These are phyloP conservation scores for Pogonocherus hispidulus DNA, from an alignment of 2,888 invertebrate genomes.

Conservation along the genomic window DNA sequence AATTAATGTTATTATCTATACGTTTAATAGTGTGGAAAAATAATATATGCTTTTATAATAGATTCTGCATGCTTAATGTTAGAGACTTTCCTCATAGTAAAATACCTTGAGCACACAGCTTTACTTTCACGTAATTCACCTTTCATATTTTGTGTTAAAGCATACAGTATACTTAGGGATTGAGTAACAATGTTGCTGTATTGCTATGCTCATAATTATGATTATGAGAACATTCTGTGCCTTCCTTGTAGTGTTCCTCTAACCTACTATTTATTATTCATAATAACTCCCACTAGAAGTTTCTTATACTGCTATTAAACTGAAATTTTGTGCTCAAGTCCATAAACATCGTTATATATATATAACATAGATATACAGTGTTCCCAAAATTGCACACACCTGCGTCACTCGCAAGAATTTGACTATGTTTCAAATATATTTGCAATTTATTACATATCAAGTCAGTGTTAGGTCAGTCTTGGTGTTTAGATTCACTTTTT, in stretches of 20 bases:
- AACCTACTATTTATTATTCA: slow-evolving; percentile 17
- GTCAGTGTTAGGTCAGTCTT: no score
- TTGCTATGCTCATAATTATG: not conserved
- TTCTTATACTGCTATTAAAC: slow-evolving; percentile 1
- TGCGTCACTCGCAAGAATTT: no score
- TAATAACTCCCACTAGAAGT: slow-evolving; percentile 7
- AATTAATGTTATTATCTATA: no score
- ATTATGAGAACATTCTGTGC: not conserved
- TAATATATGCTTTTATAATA: not conserved
- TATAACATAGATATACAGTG: no score
- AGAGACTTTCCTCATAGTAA: not conserved
- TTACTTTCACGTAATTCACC: not conserved
- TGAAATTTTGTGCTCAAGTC: not conserved
- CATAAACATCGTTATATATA: not conserved
- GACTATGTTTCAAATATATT: no score
- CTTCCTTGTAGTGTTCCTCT: slow-evolving; percentile 7
- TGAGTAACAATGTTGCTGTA: not conserved
- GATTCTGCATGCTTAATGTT: no score
- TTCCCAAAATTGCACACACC: no score
- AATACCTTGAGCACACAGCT: not conserved
- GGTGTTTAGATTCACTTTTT: no score
- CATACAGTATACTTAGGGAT: not conserved
- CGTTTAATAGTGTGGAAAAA: no score
- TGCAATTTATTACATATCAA: no score
- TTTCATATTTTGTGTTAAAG: not conserved